Percentiles rank a stretch among this genome's conserved stretches.
Evolutionary conservation across 2,888 invertebrate genomes (phyloP).

Genomic region (Isoperla grammatica): DNA sequence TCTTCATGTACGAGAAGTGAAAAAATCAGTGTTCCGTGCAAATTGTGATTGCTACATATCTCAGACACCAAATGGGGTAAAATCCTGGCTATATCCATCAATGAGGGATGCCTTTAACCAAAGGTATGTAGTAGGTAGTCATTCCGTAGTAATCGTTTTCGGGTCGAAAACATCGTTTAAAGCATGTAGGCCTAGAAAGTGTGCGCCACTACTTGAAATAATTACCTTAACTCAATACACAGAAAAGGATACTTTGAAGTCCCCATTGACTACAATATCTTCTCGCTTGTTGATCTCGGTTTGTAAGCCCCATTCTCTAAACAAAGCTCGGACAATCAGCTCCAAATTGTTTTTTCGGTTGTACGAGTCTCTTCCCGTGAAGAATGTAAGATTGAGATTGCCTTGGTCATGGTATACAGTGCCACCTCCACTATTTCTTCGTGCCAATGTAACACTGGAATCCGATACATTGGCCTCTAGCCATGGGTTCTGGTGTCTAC

Average conservation of each 20-base stretch:
- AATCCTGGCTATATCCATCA: too few species aligned
- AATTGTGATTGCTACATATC: too few species aligned
- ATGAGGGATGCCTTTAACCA: too few species aligned
- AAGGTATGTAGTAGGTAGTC: too few species aligned
- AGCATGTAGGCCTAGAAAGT: too few species aligned
- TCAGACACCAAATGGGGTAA: too few species aligned
- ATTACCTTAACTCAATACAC: too few species aligned
- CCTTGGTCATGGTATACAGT: slow-evolving; percentile 95
- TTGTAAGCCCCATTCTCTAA: slow-evolving; percentile 73
- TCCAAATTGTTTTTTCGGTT: slow-evolving; percentile 83
- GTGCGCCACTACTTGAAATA: too few species aligned
- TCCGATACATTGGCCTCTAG: slow-evolving; percentile 74
- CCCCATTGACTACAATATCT: slow-evolving; percentile 76
- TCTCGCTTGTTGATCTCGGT: slow-evolving; percentile 73
- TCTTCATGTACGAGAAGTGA: too few species aligned
- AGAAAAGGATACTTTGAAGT: slow-evolving; percentile 63
- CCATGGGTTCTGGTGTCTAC: slow-evolving; percentile 97
- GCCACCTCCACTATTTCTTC: slow-evolving; percentile 93
- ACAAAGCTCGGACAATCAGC: slow-evolving; percentile 76
- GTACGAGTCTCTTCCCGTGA: slow-evolving; percentile 77
- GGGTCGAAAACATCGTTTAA: too few species aligned
- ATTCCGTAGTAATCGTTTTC: too few species aligned
- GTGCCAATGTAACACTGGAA: slow-evolving; percentile 67
- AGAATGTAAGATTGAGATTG: slow-evolving; percentile 89
- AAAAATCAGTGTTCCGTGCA: too few species aligned